Percentiles rank a stretch among this genome's conserved stretches.
Conservation (phyloP, 2,888 invertebrate genomes). For the Caenorhabditis afra region DNA sequence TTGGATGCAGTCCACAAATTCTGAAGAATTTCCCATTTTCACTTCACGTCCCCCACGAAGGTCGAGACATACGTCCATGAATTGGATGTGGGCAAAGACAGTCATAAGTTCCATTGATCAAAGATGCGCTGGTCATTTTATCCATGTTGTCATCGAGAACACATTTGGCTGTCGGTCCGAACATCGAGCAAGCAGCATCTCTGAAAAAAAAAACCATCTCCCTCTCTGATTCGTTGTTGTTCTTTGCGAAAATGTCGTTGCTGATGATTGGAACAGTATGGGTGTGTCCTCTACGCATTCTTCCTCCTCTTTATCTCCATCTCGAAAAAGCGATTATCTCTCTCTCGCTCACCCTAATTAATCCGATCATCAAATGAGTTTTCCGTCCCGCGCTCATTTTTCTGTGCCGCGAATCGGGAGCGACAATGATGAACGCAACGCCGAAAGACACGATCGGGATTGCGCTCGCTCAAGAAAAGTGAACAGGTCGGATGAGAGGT, state of each 20-base stretch:
- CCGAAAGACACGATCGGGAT: conserved; percentile 44
- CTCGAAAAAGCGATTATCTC: conserved; percentile 41
- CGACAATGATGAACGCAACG: conserved; percentile 31
- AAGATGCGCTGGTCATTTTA: conserved; percentile 50
- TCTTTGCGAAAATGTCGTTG: background rate
- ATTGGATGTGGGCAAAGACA: conserved; percentile 70
- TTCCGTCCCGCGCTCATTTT: conserved; percentile 13
- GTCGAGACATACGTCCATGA: conserved; percentile 64
- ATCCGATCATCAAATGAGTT: conserved; percentile 59
- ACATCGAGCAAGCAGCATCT: conserved; percentile 73
- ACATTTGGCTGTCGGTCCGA: conserved; percentile 73
- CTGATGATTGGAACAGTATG: conserved; percentile 21
- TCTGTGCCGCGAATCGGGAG: conserved; percentile 32
- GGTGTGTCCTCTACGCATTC: conserved; percentile 26
- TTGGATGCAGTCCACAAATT: conserved; percentile 68
- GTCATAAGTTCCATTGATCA: conserved; percentile 70
- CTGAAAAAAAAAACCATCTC: conserved; percentile 56
- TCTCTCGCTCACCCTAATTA: conserved; percentile 40
- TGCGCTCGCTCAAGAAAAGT: conserved; percentile 51
- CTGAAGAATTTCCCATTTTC: no score
- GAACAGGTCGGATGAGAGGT: conserved; percentile 9
- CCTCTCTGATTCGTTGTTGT: no score
- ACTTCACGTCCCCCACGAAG: no score
- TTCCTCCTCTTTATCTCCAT: conserved; percentile 5
- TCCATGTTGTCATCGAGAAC: conserved; percentile 69